A percentile compares a stretch with the other conserved stretches of the same genome.
phyloP scores from a whole-genome alignment of 2,797 vertebrate species.

The Siniperca scherzeri region DNA sequence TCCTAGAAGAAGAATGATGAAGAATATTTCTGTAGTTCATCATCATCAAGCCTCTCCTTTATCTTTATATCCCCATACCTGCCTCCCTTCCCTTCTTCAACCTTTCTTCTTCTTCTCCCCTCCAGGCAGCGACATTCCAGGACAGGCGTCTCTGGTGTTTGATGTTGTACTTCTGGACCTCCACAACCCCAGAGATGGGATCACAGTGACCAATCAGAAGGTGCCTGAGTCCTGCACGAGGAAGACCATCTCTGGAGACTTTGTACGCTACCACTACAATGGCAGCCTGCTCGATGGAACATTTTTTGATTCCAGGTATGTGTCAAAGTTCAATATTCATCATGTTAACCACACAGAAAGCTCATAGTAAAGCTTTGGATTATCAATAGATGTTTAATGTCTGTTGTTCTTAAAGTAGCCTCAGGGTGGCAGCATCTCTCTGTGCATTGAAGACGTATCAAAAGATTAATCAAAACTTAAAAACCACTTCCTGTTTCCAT shows the following conservation, averaged over 20 bases:
- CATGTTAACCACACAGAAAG: neutral
- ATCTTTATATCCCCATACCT: neutral
- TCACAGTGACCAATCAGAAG: conserved; percentile 87
- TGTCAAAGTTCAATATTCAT: conserved; percentile 11
- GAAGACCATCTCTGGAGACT: conserved; percentile 90
- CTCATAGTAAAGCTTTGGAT: neutral
- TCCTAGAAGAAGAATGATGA: neutral
- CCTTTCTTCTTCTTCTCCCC: no score
- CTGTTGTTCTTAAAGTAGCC: conserved; percentile 40
- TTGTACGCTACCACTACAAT: conserved; percentile 97
- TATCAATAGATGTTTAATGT: neutral
- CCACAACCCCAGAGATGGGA: conserved; percentile 95
- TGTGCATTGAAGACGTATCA: neutral
- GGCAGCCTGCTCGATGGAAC: conserved; percentile 95
- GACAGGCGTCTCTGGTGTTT: conserved; percentile 97
- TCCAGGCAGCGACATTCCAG: conserved; percentile 95
- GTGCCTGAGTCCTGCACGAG: conserved; percentile 90
- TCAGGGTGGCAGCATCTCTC: conserved; percentile 56
- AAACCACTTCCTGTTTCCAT: neutral
- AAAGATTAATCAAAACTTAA: conserved; percentile 24
- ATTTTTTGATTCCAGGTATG: conserved; percentile 95
- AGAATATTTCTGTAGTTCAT: neutral
- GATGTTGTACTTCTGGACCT: conserved; percentile 94
- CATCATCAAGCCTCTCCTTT: neutral
- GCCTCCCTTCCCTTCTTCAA: no score